Evolutionary conservation across 2,113 vertebrate genomes (phyloP), one percentile per base, ranked within the genome.

Genomic region (Struthio camelus): DNA sequence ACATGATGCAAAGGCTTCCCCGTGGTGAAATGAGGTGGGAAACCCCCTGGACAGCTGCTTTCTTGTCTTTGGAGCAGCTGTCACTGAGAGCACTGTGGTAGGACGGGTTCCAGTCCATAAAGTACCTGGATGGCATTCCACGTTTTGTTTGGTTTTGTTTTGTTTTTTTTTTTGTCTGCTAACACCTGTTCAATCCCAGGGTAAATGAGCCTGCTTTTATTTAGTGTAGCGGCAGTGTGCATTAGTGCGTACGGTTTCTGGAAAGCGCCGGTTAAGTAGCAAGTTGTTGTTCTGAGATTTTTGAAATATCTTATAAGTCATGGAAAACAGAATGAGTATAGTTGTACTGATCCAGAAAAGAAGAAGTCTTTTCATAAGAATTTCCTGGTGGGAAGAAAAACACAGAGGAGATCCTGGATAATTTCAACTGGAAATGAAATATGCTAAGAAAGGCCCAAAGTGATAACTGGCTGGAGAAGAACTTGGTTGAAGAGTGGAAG

Each of bases 1-100:
- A 13, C 32, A 1, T 2, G 34, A 2, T 7, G 51, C 6, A 4
- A 1, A 46, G 24, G 24, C 2, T 25, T 0, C 58, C 59, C n/a
- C n/a, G n/a, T n/a, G 16, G 1, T 5, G 66, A n/a, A 4, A 11
- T 0, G 51, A 20, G 32, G 23, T 7, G 46, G 14, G 24, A 34
- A 42, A 4, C 15, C 2, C 16, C 5, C 19, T 10, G 40, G 15
- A 2, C 27, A 2, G 25, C 3, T 20, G 3, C n/a, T 27, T 3
- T 25, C 11, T 4, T 30, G 9, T 19, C 51, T 3, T 9, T 30
- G 62, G 15, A 50, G 20, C 62, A 42, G 62, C 20, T 27, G 72
- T 23, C 48, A 3, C 23, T 10, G 59, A 24, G 14, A 53, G 1
- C 5, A 10, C 22, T 66, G 80, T 4, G 54, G 38, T 42, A 14